phyloP scores from a whole-genome alignment of 2,888 invertebrate genomes.

The Drosophila yooni region DNA sequence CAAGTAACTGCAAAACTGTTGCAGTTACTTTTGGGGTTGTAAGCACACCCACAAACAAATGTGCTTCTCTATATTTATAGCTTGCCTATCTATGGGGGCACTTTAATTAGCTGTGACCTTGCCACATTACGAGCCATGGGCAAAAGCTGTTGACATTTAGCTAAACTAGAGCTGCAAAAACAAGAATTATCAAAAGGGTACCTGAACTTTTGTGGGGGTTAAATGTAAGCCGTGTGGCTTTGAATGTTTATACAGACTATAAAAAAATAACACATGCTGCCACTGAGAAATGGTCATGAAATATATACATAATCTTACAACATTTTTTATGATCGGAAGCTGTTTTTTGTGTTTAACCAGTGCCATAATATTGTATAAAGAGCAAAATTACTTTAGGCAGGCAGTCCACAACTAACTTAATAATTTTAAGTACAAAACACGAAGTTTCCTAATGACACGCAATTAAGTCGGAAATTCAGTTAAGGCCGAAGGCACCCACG shows the following conservation, averaged over 20 bases:
- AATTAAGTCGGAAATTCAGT: constrained; percentile 72
- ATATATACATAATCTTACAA: neutral
- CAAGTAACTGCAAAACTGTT: constrained; percentile 26
- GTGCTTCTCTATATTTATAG: neutral
- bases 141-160: constrained; percentile 51
- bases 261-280: neutral
- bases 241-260: neutral
- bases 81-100: neutral
- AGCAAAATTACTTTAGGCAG: constrained; percentile 1
- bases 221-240: neutral
- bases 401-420: constrained; percentile 14
- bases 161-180: constrained; percentile 1
- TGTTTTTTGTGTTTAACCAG: neutral
- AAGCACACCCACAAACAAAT: neutral
- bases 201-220: constrained; percentile 2
- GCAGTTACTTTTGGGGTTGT: neutral
- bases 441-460: constrained; percentile 53
- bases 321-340: constrained; percentile 2
- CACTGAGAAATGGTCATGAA: neutral
- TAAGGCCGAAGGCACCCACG: constrained; percentile 39
- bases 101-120: constrained; percentile 58
- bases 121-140: constrained; percentile 19
- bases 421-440: constrained; percentile 23
- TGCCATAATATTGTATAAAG: constrained; percentile 1
- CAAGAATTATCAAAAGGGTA: neutral